Evolutionary conservation across 2,113 vertebrate genomes (phyloP).

Genomic region (Pluvialis apricaria): DNA sequence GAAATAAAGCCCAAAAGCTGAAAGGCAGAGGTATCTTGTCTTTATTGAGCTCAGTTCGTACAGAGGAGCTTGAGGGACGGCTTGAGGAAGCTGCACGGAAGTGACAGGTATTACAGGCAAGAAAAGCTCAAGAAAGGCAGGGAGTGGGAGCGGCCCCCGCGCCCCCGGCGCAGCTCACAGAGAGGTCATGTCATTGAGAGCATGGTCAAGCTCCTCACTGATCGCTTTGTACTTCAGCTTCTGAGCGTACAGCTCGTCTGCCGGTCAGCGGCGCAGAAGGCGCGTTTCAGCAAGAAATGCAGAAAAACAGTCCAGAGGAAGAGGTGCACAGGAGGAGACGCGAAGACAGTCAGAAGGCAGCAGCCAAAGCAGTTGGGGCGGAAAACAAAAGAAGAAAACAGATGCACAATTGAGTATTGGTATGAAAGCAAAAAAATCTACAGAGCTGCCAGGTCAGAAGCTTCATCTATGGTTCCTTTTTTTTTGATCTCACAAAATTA

Average conservation of each 20-base stretch:
- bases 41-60: slow-evolving; percentile 57
- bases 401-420: not conserved
- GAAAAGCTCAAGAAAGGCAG: not conserved
- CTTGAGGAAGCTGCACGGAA: not conserved
- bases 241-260: slow-evolving; percentile 90
- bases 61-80: not conserved
- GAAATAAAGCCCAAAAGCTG: not conserved
- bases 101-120: not conserved
- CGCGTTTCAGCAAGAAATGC: not conserved
- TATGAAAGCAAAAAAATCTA: not conserved
- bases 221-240: slow-evolving; percentile 91
- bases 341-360: slow-evolving; percentile 25
- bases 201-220: slow-evolving; percentile 88
- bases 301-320: not conserved
- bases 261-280: not conserved
- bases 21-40: not conserved
- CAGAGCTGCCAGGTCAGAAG: not conserved
- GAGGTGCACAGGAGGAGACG: slow-evolving; percentile 1
- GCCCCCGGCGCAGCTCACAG: slow-evolving; percentile 62
- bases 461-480: not conserved
- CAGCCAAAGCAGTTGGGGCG: slow-evolving; percentile 43
- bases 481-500: not conserved
- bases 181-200: slow-evolving; percentile 88
- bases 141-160: not conserved
- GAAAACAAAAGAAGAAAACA: slow-evolving; percentile 52